Base-by-base conservation (phyloP, 2,113 vertebrate genomes). In the Nyctibius bracteatus region DNA sequence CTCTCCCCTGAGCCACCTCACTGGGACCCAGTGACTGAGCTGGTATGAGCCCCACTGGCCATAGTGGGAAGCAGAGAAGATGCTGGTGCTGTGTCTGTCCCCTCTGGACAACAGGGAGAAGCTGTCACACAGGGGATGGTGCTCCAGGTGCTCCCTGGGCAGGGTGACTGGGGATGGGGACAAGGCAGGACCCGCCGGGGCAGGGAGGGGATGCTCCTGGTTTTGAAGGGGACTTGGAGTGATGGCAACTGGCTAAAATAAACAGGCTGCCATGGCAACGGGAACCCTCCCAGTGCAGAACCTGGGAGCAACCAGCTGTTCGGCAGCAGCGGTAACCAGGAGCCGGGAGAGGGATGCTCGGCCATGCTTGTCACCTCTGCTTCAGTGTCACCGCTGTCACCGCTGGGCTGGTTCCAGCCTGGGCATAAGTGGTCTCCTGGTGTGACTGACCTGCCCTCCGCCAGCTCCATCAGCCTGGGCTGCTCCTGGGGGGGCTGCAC, bases 201-300 rank as follows among this genome's bases (percentile, higher is more conserved):
- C 51, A 63, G 46, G 57, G 65, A 67, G 57, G 84, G 57, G 84
- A 59, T 20, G 81, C 74, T 79, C 25, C 28, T 55, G 65, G 10
- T 10, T 82, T 62, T 39, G 44, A 43, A 88, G 59, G 55, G 94
- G 82, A 35, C 49, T 4, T 1, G 30, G 71, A 80, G 66, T 19
- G 82, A 71, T 59, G 74, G 82, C 79, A 82, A 82, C 89, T 83
- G 89, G 94, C 62, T 90, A 54, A 83, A 86, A 80, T 65, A 65
- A 82, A 77, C 28, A 0, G 1, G 79, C 82, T 94, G 92, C 90
- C 92, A 93, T 94, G 88, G 94, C 94, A 94, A 95, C 94, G 1
- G 44, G 62, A 52, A 35, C 85, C 55, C 85, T 92, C 62, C 94
- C 86, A 5, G 4, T 24, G 57, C 67, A 54, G 61, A 59, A 18